Evolutionary conservation across 1,140 invertebrate species (phyloP), one percentile per base, ranked within the genome.

Genomic region (Drosophila seguyi): DNA sequence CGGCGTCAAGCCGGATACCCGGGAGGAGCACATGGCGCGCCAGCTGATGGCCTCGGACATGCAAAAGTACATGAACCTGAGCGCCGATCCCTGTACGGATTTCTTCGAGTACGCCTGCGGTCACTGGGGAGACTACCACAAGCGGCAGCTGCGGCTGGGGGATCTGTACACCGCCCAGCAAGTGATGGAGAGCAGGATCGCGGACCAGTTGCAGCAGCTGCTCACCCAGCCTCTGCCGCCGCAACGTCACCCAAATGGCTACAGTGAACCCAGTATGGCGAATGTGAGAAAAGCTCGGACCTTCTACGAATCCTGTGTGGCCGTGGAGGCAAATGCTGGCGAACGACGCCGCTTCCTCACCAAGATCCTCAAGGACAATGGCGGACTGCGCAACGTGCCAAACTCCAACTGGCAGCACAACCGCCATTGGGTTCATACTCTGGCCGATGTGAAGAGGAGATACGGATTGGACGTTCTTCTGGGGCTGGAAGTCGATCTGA

Each of bases 221-320:
- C 53, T 92, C 2, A 60, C 72, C 4, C 61, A 75, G 2, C 79
- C 72, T 0, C 36, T 79, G 44, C 59, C 59, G 3, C 53, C 56
- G 16, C 81, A 66, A 4, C 62, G 75, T 36, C 79, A 84, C 39
- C 62, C 73, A 4, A 69, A 77, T 10, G 66, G 78, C 1, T 60
- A 61, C 6, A 81, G 52, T n/a, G 36, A 58, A 1, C 31, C 39
- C 1, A 75, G 50, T 29, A 44, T 48, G n/a, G 39, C 31, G 3
- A 80, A 79, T 69, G 73, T 80, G 7, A 66, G 79, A 1, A 97
- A 97, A 92, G 96, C 96, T 10, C 97, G 97, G 93, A 93, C 94
- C 62, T 96, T 97, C 92, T 98, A 97, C 93, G 95, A 94, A 56
- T 96, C 97, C 2, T 98, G 97, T 93, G 95, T 97, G 94, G 95